These are phyloP conservation scores for Odontamblyopus lacepedii DNA, from an alignment of 2,797 vertebrate genomes.

Conservation along the genomic window DNA sequence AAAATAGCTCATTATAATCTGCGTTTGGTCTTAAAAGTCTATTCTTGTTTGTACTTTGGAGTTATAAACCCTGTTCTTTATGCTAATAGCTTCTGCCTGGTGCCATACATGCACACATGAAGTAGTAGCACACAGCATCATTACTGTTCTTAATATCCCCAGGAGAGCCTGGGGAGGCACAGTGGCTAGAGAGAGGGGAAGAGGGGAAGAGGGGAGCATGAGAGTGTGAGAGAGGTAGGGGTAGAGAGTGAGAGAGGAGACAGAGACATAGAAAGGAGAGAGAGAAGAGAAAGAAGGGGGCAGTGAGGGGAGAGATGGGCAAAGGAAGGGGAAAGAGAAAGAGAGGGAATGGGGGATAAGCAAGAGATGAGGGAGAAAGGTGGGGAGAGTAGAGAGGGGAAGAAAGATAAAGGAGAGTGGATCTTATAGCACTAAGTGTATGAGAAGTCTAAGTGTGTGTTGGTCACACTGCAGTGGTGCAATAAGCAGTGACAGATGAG, in stretches of 20 bases:
- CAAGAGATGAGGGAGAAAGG: too few relatives aligned
- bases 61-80: conserved; percentile 53
- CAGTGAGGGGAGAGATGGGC: too few relatives aligned
- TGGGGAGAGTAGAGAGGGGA: not conserved
- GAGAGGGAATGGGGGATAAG: too few relatives aligned
- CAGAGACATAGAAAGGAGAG: too few relatives aligned
- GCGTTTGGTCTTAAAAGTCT: conserved; percentile 20
- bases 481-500: conserved; percentile 61
- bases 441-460: conserved; percentile 19
- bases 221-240: too few relatives aligned
- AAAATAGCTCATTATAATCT: conserved; percentile 56
- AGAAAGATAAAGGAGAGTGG: not conserved
- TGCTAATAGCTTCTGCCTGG: conserved; percentile 45
- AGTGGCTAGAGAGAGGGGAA: conserved; percentile 6
- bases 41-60: conserved; percentile 30
- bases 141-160: conserved; percentile 55
- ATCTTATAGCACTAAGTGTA: conserved; percentile 17
- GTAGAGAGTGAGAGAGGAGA: too few relatives aligned
- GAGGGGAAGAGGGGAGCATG: not conserved
- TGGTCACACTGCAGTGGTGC: conserved; percentile 43
- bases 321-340: too few relatives aligned
- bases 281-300: too few relatives aligned
- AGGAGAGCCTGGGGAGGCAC: conserved; percentile 13
- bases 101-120: conserved; percentile 39
- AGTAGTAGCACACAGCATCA: conserved; percentile 46